A percentile compares a stretch with the other conserved stretches of the same genome.
Evolutionary conservation across 2,888 invertebrate genomes (phyloP).

Genomic region (Pristionchus arcanus): DNA sequence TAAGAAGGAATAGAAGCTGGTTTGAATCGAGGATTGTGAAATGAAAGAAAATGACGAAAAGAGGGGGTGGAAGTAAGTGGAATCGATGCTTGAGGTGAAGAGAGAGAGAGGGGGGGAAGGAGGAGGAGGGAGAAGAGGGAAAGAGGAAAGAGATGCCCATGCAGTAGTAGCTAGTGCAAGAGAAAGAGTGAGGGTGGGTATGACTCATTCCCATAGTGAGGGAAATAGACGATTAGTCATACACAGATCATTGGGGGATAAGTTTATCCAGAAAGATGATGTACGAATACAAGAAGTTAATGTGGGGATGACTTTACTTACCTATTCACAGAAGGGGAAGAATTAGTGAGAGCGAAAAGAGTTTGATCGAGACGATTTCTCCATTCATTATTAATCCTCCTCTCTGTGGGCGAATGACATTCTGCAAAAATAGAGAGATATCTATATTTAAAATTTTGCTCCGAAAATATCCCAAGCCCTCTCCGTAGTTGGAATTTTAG

Average conservation of each 20-base stretch:
- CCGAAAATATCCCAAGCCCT: neutral
- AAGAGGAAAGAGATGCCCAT: neutral
- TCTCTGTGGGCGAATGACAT: conserved; percentile 22
- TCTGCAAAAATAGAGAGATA: neutral
- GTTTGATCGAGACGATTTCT: neutral
- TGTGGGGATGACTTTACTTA: neutral
- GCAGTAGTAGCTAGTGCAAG: neutral
- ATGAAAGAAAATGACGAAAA: conserved; percentile 14
- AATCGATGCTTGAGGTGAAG: neutral
- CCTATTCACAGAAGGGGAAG: neutral
- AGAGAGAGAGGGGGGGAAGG: neutral
- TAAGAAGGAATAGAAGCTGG: neutral
- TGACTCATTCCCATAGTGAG: neutral
- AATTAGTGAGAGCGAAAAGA: neutral
- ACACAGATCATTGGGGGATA: conserved; percentile 25
- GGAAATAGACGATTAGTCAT: neutral
- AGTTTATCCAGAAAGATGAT: conserved; percentile 46
- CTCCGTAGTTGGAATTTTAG: neutral
- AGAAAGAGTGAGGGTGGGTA: neutral
- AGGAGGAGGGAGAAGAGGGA: neutral
- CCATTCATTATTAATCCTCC: neutral
- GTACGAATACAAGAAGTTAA: conserved; percentile 30
- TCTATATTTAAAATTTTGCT: neutral
- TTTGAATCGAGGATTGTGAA: conserved; percentile 7
- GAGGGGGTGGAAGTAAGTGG: neutral